Base-by-base conservation (phyloP, 2,888 invertebrate species). In the Eulithis prunata region DNA sequence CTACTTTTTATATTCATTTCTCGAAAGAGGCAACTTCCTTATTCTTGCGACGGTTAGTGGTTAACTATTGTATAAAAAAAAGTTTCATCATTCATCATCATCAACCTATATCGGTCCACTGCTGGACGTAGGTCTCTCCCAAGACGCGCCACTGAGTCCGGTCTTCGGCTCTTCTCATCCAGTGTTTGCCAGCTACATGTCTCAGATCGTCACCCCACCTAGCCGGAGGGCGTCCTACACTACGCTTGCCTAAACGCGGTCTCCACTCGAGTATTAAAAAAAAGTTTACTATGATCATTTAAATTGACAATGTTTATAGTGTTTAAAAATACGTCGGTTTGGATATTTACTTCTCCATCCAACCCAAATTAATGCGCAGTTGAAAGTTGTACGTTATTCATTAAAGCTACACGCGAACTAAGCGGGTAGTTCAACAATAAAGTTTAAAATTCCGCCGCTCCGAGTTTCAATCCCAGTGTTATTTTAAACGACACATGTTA, bases 401-500 rank as follows among this genome's bases (percentile, higher is more conserved):
- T 62, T 68, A 64, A 68, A 61, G 57, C 70, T 68, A 71, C 65
- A 70, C 64, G 68, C 67, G 68, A 71, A 72, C 69, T 71, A 69
- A 71, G 61, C 66, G 64, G 60, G 64, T 56, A 69, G 61, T 64
- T 65, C 64, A 70, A 74, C 73, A 72, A 72, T 70, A 71, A 74
- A 71, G 68, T 74, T 74, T 70, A 70, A 74, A 72, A 74, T 71
- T 74, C 72, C 67, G 63, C 28, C 70, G 70, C 67, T 64, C 49
- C 43, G 61, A 71, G 72, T 71, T 72, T 67, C 71, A 72, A 69
- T 69, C 71, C 70, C 41, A 64, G 57, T 70, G 72, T 72, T 74
- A 72, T 74, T 74, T 71, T 62, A 72, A 73, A 71, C 72, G 72
- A 74, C 74, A 74, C 74, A 74, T 74, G 74, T 70, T 74, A 72